Base-by-base conservation (phyloP, 2,888 invertebrate species). In the Eucera pruinosa region DNA sequence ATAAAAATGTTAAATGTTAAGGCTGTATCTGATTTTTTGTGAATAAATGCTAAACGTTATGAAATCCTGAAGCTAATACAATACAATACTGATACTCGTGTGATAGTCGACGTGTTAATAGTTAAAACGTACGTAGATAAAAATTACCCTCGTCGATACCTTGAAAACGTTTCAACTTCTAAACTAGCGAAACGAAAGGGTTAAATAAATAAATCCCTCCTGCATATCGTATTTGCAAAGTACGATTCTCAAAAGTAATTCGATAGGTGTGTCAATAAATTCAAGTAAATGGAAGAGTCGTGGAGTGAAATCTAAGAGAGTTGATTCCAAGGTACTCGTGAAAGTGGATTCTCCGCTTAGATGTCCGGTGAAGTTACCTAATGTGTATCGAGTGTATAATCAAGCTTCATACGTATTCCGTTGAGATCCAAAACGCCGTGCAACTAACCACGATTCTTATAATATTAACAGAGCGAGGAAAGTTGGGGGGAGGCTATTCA, bases 341-440 rank as follows among this genome's bases (percentile, higher is more conserved):
- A 43, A 61, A 69, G 41, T 27, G 47, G n/a, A 55, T 33, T 60
- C 43, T 43, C 15, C 13, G 2, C 18, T 36, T 25, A 13, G 13
- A 66, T 39, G 50, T 25, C 13, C 43, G 7, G 23, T 20, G 20
- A 54, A 27, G 62, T 30, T 33, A 23, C 54, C 48, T 71, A 68
- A 65, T 65, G 73, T 72, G 77, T 68, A 72, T 78, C 69, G 68
- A 79, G n/a, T n/a, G n/a, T n/a, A n/a, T n/a, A n/a, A 78, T 78
- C 73, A 67, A 78, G 79, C 78, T 67, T 66, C 18, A 64, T 36
- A 45, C 41, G 65, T 65, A 75, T 62, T 73, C 52, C 41, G 33
- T n/a, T n/a, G n/a, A n/a, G n/a, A n/a, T n/a, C n/a, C n/a, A n/a
- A n/a, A n/a, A n/a, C n/a, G n/a, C n/a, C n/a, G n/a, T n/a, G 39